phyloP scores from a whole-genome alignment of 2,797 vertebrate species.

The Siniperca obscura region DNA sequence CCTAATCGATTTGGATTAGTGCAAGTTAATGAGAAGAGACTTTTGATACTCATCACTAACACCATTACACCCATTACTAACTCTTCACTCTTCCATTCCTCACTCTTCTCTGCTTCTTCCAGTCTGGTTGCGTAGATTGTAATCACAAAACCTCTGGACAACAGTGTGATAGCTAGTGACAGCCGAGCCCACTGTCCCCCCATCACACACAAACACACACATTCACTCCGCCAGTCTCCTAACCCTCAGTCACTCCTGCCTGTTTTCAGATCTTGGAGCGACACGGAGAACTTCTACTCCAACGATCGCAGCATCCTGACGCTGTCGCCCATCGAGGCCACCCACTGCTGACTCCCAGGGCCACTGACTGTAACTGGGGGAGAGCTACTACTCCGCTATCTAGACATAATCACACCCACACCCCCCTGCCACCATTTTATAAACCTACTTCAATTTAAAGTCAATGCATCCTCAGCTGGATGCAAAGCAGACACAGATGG shows the following conservation, averaged over 20 bases:
- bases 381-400: background rate
- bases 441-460: slow-evolving; percentile 29
- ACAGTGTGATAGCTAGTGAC: slow-evolving; percentile 8
- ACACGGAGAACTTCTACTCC: slow-evolving; percentile 92
- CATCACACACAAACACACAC: slow-evolving; percentile 12
- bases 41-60: slow-evolving; percentile 56
- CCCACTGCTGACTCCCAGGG: slow-evolving; percentile 81
- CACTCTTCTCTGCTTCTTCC: slow-evolving; percentile 45
- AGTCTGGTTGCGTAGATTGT: slow-evolving; percentile 8
- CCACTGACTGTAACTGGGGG: slow-evolving; percentile 38
- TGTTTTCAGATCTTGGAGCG: slow-evolving; percentile 96
- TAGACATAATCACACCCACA: slow-evolving; percentile 34
- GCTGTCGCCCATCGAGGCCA: slow-evolving; percentile 91
- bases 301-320: slow-evolving; percentile 97
- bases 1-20: background rate
- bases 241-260: slow-evolving; percentile 83
- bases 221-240: slow-evolving; percentile 46
- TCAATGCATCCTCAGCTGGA: slow-evolving; percentile 16
- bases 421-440: slow-evolving; percentile 24
- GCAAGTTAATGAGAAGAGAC: slow-evolving; percentile 49
- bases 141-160: slow-evolving; percentile 16
- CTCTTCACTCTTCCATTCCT: slow-evolving; percentile 53
- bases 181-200: background rate
- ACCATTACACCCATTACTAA: slow-evolving; percentile 64
- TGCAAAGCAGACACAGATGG: slow-evolving; percentile 17